Conservation (phyloP, 2,888 invertebrate species). For the Prenolepis imparis region DNA sequence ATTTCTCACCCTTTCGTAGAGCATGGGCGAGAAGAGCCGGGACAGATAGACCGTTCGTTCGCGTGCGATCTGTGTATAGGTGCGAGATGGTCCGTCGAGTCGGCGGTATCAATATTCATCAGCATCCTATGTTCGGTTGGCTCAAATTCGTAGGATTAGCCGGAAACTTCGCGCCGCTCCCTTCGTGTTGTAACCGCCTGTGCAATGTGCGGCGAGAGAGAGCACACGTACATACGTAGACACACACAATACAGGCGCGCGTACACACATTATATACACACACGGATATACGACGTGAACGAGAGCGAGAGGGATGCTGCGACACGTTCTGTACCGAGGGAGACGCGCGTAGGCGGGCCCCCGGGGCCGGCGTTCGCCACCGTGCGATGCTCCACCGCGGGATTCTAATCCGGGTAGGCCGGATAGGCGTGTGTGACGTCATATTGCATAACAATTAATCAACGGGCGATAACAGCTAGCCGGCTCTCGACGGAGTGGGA, state of each 20-base stretch:
- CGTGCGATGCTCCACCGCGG: constrained; percentile 77
- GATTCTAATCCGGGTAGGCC: constrained; percentile 84
- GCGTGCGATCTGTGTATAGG: constrained; percentile 32
- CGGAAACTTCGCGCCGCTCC: constrained; percentile 83
- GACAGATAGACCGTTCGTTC: constrained; percentile 32
- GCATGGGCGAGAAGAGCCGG: constrained; percentile 54
- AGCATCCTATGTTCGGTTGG: constrained; percentile 85
- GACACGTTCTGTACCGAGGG: constrained; percentile 15
- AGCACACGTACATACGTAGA: not conserved
- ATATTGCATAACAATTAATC: constrained; percentile 87
- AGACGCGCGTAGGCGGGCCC: constrained; percentile 37
- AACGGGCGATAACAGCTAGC: constrained; percentile 85
- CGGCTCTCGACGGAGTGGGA: constrained; percentile 82
- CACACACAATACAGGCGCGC: not conserved
- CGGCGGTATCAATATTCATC: constrained; percentile 86
- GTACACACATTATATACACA: not conserved
- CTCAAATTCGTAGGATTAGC: constrained; percentile 85
- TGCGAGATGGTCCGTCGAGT: constrained; percentile 68
- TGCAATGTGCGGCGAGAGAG: not conserved
- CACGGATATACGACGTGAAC: constrained; percentile 19
- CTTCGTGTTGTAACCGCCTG: constrained; percentile 71
- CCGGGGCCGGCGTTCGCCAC: constrained; percentile 69
- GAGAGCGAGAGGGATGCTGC: constrained; percentile 51
- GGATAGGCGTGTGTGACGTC: constrained; percentile 83
- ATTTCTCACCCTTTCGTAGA: constrained; percentile 71